Conservation (phyloP, 2,888 invertebrate species). For the Scaptomyza flava region DNA sequence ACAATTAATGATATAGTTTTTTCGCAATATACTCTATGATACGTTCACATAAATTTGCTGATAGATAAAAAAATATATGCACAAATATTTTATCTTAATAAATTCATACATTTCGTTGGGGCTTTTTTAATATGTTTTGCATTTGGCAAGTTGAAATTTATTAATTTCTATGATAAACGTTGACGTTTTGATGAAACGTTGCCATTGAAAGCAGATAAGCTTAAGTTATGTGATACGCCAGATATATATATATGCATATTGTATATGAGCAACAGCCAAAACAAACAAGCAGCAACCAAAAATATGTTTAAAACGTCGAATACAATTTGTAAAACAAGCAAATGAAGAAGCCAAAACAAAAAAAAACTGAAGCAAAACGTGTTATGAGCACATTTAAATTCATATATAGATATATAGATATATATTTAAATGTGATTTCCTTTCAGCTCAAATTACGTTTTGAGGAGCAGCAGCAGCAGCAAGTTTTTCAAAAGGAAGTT, state of each 20-base stretch:
- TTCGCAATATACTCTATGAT: background rate
- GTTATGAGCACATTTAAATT: slow-evolving; percentile 34
- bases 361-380: slow-evolving; percentile 38
- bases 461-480: slow-evolving; percentile 25
- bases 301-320: slow-evolving; percentile 39
- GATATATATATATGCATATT: slow-evolving; percentile 4
- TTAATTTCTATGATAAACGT: slow-evolving; percentile 76
- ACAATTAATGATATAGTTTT: slow-evolving; percentile 2
- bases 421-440: slow-evolving; percentile 19
- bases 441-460: slow-evolving; percentile 50
- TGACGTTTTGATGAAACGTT: slow-evolving; percentile 80
- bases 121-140: slow-evolving; percentile 18
- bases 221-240: slow-evolving; percentile 63
- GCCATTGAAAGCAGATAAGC: slow-evolving; percentile 76
- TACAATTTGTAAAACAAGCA: slow-evolving; percentile 61
- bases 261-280: background rate
- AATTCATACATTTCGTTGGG: slow-evolving; percentile 43
- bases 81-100: slow-evolving; percentile 35
- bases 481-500: slow-evolving; percentile 39
- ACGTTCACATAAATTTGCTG: slow-evolving; percentile 32
- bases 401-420: too few species aligned
- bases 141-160: slow-evolving; percentile 63
- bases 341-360: slow-evolving; percentile 16
- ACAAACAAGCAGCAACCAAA: slow-evolving; percentile 25
- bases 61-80: slow-evolving; percentile 15